A percentile compares a stretch with the other conserved stretches of the same genome.
phyloP scores from a whole-genome alignment of 2,113 vertebrate genomes.

The Grammomys surdaster region DNA sequence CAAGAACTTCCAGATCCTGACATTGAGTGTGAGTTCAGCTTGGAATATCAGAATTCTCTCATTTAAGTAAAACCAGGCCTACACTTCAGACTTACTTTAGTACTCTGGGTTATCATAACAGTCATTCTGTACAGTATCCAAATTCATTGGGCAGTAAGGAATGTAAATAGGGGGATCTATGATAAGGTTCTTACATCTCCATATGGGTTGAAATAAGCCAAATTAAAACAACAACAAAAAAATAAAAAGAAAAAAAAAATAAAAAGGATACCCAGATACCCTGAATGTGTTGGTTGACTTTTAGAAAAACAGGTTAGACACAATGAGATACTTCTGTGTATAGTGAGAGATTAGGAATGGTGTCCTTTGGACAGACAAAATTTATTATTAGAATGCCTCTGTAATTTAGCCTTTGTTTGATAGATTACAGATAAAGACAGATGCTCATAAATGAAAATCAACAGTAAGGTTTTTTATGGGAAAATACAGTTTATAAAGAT shows the following conservation, averaged over 20 bases:
- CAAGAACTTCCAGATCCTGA: slow-evolving; percentile 25
- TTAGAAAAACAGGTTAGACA: background rate
- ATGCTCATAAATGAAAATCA: background rate
- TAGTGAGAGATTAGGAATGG: background rate
- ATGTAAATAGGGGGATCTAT: slow-evolving; percentile 1
- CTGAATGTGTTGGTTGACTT: background rate
- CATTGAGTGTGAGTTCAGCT: background rate
- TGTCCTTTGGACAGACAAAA: background rate
- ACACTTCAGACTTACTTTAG: background rate
- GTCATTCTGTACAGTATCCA: background rate
- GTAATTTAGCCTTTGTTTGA: background rate
- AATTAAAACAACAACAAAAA: background rate
- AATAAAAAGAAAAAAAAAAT: background rate
- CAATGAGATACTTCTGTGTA: background rate
- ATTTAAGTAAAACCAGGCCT: background rate
- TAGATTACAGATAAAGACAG: background rate
- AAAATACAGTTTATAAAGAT: background rate
- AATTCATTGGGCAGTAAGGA: background rate
- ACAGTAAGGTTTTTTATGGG: background rate
- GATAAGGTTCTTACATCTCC: background rate
- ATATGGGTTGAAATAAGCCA: background rate
- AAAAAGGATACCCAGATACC: background rate
- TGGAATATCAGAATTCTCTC: background rate
- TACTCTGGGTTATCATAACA: background rate
- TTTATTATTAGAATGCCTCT: background rate